Base-by-base conservation (phyloP, 2,113 vertebrate genomes). In the Abramis brama region DNA sequence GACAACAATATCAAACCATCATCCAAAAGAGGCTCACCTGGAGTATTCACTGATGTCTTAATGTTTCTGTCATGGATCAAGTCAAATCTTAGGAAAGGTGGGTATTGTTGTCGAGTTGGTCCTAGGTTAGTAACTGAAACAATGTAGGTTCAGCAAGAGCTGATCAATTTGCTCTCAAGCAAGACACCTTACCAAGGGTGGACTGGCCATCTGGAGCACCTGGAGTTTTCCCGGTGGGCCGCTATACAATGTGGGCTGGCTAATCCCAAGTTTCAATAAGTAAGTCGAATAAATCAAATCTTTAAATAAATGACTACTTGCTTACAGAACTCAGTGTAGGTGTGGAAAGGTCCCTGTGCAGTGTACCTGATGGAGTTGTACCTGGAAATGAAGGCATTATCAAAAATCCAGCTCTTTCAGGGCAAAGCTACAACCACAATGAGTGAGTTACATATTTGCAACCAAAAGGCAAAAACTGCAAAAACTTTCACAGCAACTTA, bases 21-120 rank as follows among this genome's bases (percentile, higher is more conserved):
- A 2, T 79, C 82, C 0, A 82, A 88, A 25, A 95, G 94, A 93
- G 96, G 96, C 45, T 96, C 96, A 39, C 97, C 96, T 0, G 96
- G 96, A 71, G 90, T 97, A 86, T 97, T 97, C 92, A 96, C 96
- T 50, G 94, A 96, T 43, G 92, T 97, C 81, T 92, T 89, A 3
- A 74, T 86, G 47, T 91, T 97, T 90, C 94, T 97, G 82, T 91
- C 94, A 47, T 98, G 97, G 97, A 93, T 96, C 79, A 93, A 94
- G 27, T 78, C 83, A 55, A 93, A 92, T 64, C 86, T 96, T 78
- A 84, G 2, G 55, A 77, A 90, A 50, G 92, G 92, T 93, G 17
- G 15, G 30, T 50, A n/a, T 50, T 19, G 12, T 83, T 6, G 36
- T 33, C 7, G 74, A 66, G 25, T 0, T 30, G 23, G n/a, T 39